Evolutionary conservation across 2,113 vertebrate species (phyloP).

Genomic region (Fulmarus glacialis): DNA sequence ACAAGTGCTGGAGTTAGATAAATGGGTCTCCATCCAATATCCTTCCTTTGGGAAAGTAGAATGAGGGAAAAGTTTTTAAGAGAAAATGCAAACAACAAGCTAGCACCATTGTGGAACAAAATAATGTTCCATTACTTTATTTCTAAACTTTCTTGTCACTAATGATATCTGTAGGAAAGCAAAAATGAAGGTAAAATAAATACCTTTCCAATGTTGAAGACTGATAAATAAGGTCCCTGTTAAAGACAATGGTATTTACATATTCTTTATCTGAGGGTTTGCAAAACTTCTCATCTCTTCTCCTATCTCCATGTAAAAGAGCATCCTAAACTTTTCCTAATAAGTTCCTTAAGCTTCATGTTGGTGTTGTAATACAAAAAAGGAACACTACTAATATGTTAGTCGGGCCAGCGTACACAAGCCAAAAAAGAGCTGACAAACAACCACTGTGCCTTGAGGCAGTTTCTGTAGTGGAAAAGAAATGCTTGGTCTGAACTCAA

Average conservation of each 20-base stretch:
- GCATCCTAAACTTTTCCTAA: neutral
- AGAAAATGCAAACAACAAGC: neutral
- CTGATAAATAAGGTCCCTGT: neutral
- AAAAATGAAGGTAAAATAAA: neutral
- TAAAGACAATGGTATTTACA: neutral
- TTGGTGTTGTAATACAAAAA: neutral
- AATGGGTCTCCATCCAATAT: neutral
- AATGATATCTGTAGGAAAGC: neutral
- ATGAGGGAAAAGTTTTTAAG: neutral
- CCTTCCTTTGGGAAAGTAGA: neutral
- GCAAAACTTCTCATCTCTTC: neutral
- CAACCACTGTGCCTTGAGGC: neutral
- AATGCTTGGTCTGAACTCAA: neutral
- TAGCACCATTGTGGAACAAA: neutral
- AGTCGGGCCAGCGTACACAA: fast-evolving
- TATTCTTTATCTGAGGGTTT: neutral
- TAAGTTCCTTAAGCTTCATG: neutral
- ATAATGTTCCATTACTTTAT: neutral
- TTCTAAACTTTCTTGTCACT: neutral
- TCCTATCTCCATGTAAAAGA: neutral
- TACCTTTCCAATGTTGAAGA: neutral
- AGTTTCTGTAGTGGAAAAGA: neutral
- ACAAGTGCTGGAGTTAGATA: neutral
- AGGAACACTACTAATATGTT: neutral
- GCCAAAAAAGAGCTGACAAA: neutral